phyloP scores from a whole-genome alignment of 2,113 vertebrate species.

The Megalops atlanticus region DNA sequence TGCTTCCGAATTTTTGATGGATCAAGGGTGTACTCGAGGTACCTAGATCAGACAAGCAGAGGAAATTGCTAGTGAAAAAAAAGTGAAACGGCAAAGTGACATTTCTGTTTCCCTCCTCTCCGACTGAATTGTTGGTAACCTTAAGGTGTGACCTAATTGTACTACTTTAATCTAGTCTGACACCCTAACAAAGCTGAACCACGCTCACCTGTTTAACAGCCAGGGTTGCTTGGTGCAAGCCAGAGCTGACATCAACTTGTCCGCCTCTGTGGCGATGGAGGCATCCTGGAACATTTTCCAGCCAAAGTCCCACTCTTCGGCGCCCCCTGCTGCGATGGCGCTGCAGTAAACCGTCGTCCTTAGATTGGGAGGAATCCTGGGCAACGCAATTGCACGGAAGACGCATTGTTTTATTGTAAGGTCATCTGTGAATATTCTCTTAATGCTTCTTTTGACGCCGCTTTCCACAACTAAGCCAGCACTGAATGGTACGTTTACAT shows the following conservation, averaged over 20 bases:
- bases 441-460: too few species aligned
- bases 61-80: too few species aligned
- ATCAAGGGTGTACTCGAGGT: constrained; percentile 75
- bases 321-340: constrained; percentile 70
- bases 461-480: too few species aligned
- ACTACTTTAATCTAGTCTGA: too few species aligned
- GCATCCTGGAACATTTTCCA: constrained; percentile 73
- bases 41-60: constrained; percentile 62
- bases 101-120: too few species aligned
- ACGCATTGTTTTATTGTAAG: too few species aligned
- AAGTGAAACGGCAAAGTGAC: background rate
- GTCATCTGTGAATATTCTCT: too few species aligned
- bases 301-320: constrained; percentile 78
- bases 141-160: too few species aligned
- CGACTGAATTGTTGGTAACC: too few species aligned
- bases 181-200: background rate
- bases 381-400: too few species aligned
- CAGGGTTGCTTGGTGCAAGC: constrained; percentile 70
- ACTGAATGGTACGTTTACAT: too few species aligned
- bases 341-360: constrained; percentile 85
- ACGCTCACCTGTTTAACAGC: constrained; percentile 76
- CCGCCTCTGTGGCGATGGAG: constrained; percentile 72
- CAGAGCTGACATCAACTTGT: constrained; percentile 77
- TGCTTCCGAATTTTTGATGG: constrained; percentile 79
- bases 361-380: constrained; percentile 82